Evolutionary conservation across 1,140 invertebrate species (phyloP).

Genomic region (Heliconius hermathena): DNA sequence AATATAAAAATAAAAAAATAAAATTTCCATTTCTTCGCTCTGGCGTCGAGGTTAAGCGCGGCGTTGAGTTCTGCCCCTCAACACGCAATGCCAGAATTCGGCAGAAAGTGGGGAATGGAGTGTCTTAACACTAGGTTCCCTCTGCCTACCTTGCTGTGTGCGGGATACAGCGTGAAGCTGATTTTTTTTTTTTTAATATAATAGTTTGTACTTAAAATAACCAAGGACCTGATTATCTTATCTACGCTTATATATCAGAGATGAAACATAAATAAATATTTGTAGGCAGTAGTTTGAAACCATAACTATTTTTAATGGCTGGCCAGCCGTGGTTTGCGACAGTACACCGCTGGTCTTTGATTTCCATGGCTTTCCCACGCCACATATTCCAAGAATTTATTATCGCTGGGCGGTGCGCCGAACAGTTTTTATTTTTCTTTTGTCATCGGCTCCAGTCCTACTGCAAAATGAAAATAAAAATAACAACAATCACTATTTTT

Average conservation of each 20-base stretch:
- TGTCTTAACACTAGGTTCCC: no score
- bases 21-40: no score
- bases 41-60: no score
- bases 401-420: conserved; percentile 68
- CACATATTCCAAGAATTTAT: conserved; percentile 72
- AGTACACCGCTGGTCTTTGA: conserved; percentile 25
- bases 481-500: not conserved
- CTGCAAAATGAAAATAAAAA: not conserved
- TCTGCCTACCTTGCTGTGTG: no score
- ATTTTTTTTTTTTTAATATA: no score
- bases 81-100: no score
- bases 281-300: not conserved
- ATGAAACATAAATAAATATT: not conserved
- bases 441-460: conserved; percentile 41
- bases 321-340: not conserved
- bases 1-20: no score
- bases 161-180: no score
- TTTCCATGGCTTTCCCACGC: conserved; percentile 48
- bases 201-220: no score
- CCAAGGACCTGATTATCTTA: not conserved
- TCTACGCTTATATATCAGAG: not conserved
- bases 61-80: no score
- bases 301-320: not conserved
- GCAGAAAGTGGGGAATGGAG: no score
- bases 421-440: conserved; percentile 58